Percentiles rank a stretch among this genome's conserved stretches.
phyloP scores from a whole-genome alignment of 37 sponge, comb jelly and placozoan species.

The Tethya wilhelma region DNA sequence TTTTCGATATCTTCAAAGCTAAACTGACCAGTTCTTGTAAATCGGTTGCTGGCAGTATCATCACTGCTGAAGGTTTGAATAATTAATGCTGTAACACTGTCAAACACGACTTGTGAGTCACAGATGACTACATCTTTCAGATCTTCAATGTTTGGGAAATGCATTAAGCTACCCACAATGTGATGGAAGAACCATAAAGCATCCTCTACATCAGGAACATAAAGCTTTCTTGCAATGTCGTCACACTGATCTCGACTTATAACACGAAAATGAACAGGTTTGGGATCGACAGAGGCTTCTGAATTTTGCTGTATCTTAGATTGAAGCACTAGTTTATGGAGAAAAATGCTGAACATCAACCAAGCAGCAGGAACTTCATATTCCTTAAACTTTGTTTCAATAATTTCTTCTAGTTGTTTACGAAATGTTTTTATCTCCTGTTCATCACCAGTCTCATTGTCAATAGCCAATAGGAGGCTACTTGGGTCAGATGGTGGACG shows the following conservation, averaged over 20 bases:
- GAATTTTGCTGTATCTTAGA: too few relatives aligned
- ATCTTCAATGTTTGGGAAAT: neutral
- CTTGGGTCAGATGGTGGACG: neutral
- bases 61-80: neutral
- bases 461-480: neutral
- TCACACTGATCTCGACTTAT: neutral
- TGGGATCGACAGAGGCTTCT: too few relatives aligned
- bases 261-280: neutral
- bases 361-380: conserved; percentile 1
- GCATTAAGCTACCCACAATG: conserved; percentile 7
- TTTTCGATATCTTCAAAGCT: neutral
- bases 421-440: neutral
- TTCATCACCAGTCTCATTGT: conserved; percentile 14
- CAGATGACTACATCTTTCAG: conserved; percentile 10
- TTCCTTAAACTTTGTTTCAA: neutral
- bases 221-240: neutral
- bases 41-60: neutral
- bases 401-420: neutral
- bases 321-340: neutral
- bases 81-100: conserved; percentile 11
- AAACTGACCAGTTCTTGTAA: conserved; percentile 3
- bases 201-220: neutral
- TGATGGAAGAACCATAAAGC: conserved; percentile 27
- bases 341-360: conserved; percentile 11
- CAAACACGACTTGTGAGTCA: conserved; percentile 18